Evolutionary conservation across 2,888 invertebrate species (phyloP).

Genomic region (Drosophila tanythrix): DNA sequence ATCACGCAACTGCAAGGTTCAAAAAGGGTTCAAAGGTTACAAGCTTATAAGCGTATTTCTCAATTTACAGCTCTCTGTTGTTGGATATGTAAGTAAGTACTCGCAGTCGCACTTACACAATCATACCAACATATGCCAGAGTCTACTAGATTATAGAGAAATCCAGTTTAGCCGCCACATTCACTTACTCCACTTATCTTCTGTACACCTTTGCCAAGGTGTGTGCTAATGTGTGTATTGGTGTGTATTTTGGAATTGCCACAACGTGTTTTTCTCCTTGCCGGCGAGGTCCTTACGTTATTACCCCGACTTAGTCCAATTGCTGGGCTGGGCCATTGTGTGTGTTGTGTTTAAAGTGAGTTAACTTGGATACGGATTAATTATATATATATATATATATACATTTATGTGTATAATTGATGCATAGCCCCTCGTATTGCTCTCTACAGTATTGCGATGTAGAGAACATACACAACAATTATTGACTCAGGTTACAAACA

Average conservation of each 20-base stretch:
- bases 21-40: background rate
- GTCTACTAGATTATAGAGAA: background rate
- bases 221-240: background rate
- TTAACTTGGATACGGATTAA: conserved; percentile 7
- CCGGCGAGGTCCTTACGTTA: background rate
- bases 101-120: conserved; percentile 13
- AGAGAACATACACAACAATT: background rate
- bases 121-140: conserved; percentile 2
- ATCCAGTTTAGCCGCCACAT: background rate
- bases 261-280: background rate
- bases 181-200: background rate
- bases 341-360: conserved; percentile 31
- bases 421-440: background rate
- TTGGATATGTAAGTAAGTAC: conserved; percentile 24
- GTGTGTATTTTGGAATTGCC: conserved; percentile 8
- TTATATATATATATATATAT: conserved; percentile 1
- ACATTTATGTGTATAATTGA: conserved; percentile 5
- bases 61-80: conserved; percentile 12
- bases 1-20: background rate
- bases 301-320: background rate
- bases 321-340: conserved; percentile 26
- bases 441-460: background rate
- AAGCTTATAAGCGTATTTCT: conserved; percentile 1
- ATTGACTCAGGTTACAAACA: conserved; percentile 8
- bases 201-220: background rate